These are phyloP conservation scores for Hedya salicella DNA, from an alignment of 2,888 invertebrate genomes.

Conservation along the genomic window DNA sequence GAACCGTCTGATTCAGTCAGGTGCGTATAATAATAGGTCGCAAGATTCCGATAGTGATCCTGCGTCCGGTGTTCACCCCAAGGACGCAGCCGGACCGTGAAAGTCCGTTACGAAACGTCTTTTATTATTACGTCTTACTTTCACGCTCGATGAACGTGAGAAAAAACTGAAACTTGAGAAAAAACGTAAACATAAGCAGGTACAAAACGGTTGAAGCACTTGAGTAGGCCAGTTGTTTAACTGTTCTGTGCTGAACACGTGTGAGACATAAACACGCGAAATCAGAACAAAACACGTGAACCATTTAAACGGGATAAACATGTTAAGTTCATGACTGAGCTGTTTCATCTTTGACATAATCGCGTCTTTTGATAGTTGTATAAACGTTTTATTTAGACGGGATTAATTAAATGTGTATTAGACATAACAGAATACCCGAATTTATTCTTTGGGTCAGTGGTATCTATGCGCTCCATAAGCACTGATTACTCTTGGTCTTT, in stretches of 20 bases:
- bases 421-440: conserved; percentile 26
- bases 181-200: conserved; percentile 9
- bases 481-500: no score
- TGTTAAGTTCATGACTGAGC: conserved; percentile 11
- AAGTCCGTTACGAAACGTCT: conserved; percentile 74
- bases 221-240: conserved; percentile 51
- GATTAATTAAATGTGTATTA: not conserved
- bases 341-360: conserved; percentile 39
- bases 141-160: conserved; percentile 41
- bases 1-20: conserved; percentile 24
- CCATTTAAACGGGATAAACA: conserved; percentile 44
- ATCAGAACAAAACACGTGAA: conserved; percentile 53
- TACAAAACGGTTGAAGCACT: conserved; percentile 45
- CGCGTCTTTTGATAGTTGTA: conserved; percentile 7
- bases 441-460: no score
- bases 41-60: conserved; percentile 55
- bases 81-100: conserved; percentile 71
- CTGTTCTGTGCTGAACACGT: conserved; percentile 49
- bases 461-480: no score
- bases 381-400: not conserved
- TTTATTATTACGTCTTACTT: conserved; percentile 39
- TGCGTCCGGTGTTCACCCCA: conserved; percentile 67
- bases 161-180: conserved; percentile 22
- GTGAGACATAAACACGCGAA: conserved; percentile 62
- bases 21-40: conserved; percentile 29